Evolutionary conservation across 2,888 invertebrate genomes (phyloP), one percentile per base, ranked within the genome.

Genomic region (Aplocera efformata): DNA sequence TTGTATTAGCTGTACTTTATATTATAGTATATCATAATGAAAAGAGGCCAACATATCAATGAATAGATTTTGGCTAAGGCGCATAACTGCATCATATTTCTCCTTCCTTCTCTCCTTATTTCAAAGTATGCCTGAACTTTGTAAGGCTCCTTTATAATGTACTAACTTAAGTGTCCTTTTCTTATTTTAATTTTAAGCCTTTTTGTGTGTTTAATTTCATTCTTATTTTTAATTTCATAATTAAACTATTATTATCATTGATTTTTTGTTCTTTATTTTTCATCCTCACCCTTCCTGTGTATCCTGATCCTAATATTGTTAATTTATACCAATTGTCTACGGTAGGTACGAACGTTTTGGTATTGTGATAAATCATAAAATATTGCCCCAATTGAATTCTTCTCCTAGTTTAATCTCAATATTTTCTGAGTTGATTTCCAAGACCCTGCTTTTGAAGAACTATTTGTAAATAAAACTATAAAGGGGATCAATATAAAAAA

Each of bases 131-230:
- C 38, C 35, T 42, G 33, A 30, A 37, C 33, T 26, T 20, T 31
- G 34, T 28, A 41, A 26, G 40, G 32, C 35, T 40, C 35, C 40
- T 10, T 66, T 69, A 71, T 65, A 58, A 52, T 66, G 63, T 72
- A n/a, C n/a, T 66, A 63, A 70, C 68, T 67, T 71, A 44, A 67
- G 63, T 67, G 70, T 76, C 73, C 71, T 67, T 70, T 73, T 76
- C 77, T 78, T 79, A 79, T 79, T 77, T 79, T 84, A 84, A 81
- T 68, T 60, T 77, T 85, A 85, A 84, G 85, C 70, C 80, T 11
- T 82, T 80, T 77, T 82, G 85, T 85, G 85, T 85, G 85, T 76
- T 88, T 86, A 84, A 77, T 88, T 86, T 85, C 84, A 75, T 79
- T 75, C 84, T 85, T 83, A 85, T 81, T 84, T 82, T 85, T 84